phyloP scores from a whole-genome alignment of 2,113 vertebrate species.

The Anarrhichthys ocellatus region DNA sequence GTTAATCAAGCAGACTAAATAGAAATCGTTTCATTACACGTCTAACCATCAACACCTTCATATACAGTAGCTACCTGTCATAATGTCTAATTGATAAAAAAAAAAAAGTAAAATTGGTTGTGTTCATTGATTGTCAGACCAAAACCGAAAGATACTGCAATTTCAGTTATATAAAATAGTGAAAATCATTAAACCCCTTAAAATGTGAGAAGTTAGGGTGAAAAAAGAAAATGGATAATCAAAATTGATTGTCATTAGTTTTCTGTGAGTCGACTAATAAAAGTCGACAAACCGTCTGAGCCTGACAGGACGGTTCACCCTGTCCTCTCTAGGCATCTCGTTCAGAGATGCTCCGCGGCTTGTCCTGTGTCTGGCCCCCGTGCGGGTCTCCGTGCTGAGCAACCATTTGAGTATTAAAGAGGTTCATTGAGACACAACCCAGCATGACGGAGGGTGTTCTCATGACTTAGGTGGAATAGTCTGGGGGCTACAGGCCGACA shows the following conservation, averaged over 20 bases:
- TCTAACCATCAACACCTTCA: background rate
- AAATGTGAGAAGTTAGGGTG: background rate
- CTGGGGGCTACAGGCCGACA: slow-evolving; percentile 10
- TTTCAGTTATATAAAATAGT: background rate
- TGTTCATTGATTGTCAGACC: background rate
- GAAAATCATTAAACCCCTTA: background rate
- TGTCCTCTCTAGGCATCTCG: background rate
- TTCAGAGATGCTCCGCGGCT: slow-evolving; percentile 13
- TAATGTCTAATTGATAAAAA: background rate
- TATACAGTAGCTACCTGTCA: no score
- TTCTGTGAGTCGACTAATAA: background rate
- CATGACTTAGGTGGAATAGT: slow-evolving; percentile 37
- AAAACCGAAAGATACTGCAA: background rate
- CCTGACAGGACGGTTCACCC: background rate
- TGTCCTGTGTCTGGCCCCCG: slow-evolving; percentile 16
- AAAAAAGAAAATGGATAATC: background rate
- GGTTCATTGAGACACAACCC: slow-evolving; percentile 61
- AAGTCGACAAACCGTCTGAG: background rate
- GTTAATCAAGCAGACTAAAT: background rate
- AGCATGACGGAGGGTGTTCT: slow-evolving; percentile 63
- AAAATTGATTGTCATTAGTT: background rate
- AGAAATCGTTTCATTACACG: background rate
- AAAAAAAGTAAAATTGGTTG: background rate
- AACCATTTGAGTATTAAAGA: slow-evolving; percentile 44
- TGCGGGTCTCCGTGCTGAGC: slow-evolving; percentile 17